Conservation (phyloP, 2,888 invertebrate species). For the Eristalis intricaria region DNA sequence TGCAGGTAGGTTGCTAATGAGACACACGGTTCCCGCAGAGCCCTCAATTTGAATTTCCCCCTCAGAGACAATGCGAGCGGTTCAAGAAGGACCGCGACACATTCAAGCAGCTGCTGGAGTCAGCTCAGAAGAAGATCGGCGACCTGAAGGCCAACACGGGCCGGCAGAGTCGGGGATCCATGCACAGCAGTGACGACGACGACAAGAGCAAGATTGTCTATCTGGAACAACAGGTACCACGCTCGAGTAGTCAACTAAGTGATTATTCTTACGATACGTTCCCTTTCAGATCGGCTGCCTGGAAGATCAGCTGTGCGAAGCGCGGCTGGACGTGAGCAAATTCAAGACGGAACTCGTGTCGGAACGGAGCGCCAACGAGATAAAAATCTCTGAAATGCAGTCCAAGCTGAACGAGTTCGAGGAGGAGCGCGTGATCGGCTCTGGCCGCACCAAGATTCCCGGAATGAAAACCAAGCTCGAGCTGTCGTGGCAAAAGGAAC, state of each 20-base stretch:
- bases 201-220: slow-evolving; percentile 86
- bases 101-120: slow-evolving; percentile 94
- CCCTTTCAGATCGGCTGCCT: slow-evolving; percentile 85
- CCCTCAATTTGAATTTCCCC: neutral
- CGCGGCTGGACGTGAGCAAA: slow-evolving; percentile 90
- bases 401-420: slow-evolving; percentile 89
- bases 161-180: slow-evolving; percentile 84
- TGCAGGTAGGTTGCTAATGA: slow-evolving; percentile 84
- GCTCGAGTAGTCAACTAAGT: neutral
- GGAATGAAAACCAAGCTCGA: slow-evolving; percentile 94
- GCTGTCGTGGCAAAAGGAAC: slow-evolving; percentile 96
- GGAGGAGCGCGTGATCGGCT: slow-evolving; percentile 91
- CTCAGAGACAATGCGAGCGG: slow-evolving; percentile 82
- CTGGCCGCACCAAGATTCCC: slow-evolving; percentile 92
- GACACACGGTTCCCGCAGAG: no score
- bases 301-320: slow-evolving; percentile 94
- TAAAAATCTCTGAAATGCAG: slow-evolving; percentile 93
- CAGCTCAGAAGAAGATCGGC: slow-evolving; percentile 91
- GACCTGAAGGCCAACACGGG: slow-evolving; percentile 86
- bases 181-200: slow-evolving; percentile 90
- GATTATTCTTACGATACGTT: neutral
- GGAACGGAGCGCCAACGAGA: slow-evolving; percentile 92
- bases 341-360: slow-evolving; percentile 94
- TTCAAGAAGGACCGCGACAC: slow-evolving; percentile 94
- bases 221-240: slow-evolving; percentile 87